phyloP scores from a whole-genome alignment of 1,140 invertebrate species.

The Caenorhabditis inopinata region DNA sequence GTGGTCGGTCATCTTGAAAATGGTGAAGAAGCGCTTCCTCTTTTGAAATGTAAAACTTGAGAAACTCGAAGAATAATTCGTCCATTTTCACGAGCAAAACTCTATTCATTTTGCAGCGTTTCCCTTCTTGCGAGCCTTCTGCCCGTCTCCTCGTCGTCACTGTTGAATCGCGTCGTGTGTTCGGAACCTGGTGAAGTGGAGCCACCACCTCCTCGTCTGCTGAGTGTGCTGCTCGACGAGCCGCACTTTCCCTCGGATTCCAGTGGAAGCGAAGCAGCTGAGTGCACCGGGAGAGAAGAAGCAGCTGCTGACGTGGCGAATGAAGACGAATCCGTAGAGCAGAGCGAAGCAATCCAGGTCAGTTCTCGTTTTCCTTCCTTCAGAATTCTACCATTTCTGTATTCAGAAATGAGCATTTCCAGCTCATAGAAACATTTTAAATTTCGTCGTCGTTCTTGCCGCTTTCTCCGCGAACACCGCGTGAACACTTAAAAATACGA shows the following conservation, averaged over 20 bases:
- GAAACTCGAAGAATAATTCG: constrained; percentile 5
- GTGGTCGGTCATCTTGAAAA: no score
- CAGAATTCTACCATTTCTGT: no score
- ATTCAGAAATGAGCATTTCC: no score
- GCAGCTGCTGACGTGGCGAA: neutral
- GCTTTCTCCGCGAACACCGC: no score
- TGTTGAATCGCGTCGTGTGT: neutral
- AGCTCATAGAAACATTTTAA: no score
- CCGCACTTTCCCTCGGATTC: neutral
- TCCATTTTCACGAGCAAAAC: neutral
- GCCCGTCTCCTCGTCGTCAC: neutral
- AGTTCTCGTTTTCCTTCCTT: no score
- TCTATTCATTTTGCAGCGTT: constrained; percentile 29
- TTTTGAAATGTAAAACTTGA: neutral
- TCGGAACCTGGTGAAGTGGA: constrained; percentile 1
- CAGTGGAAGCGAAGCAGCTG: neutral
- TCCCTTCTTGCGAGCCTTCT: constrained; percentile 19
- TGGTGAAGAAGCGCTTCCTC: neutral
- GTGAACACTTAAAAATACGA: no score
- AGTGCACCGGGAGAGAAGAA: neutral
- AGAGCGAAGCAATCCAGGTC: neutral
- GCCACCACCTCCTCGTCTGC: neutral
- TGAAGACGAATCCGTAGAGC: neutral
- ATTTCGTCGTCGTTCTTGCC: no score
- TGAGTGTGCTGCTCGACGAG: neutral